A percentile compares a stretch with the other conserved stretches of the same genome.
These are phyloP conservation scores for Cataglyphis albicans DNA, from an alignment of 2,888 invertebrate species.

Conservation along the genomic window DNA sequence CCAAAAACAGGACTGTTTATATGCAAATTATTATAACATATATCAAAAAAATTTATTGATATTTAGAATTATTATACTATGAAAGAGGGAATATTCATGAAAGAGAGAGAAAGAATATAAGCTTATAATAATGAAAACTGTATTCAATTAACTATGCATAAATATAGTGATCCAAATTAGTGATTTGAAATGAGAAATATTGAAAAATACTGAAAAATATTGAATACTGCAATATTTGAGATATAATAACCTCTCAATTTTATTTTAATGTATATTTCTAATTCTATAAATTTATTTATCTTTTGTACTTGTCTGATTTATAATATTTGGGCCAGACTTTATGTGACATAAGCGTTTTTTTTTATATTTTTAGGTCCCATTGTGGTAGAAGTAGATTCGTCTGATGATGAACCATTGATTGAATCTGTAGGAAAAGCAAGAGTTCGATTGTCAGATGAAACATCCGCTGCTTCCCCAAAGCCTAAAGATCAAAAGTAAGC, in stretches of 20 bases:
- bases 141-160: conserved; percentile 11
- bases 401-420: conserved; percentile 94
- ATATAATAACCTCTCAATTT: conserved; percentile 59
- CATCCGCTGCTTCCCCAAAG: conserved; percentile 83
- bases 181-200: conserved; percentile 5
- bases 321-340: conserved; percentile 51
- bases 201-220: conserved; percentile 1
- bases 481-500: conserved; percentile 85
- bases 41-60: conserved; percentile 9
- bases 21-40: conserved; percentile 29
- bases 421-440: conserved; percentile 90
- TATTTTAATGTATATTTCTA: conserved; percentile 37
- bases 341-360: conserved; percentile 57
- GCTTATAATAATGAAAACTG: not conserved
- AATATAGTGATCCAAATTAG: conserved; percentile 24
- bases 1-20: conserved; percentile 70
- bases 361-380: conserved; percentile 83
- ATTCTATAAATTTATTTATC: conserved; percentile 29
- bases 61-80: not conserved
- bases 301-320: conserved; percentile 36
- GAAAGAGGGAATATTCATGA: not conserved
- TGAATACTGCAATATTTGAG: conserved; percentile 17
- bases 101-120: not conserved
- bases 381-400: conserved; percentile 90
- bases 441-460: conserved; percentile 84